Evolutionary conservation across 2,888 invertebrate genomes (phyloP).

Genomic region (Parasteatoda lunata): DNA sequence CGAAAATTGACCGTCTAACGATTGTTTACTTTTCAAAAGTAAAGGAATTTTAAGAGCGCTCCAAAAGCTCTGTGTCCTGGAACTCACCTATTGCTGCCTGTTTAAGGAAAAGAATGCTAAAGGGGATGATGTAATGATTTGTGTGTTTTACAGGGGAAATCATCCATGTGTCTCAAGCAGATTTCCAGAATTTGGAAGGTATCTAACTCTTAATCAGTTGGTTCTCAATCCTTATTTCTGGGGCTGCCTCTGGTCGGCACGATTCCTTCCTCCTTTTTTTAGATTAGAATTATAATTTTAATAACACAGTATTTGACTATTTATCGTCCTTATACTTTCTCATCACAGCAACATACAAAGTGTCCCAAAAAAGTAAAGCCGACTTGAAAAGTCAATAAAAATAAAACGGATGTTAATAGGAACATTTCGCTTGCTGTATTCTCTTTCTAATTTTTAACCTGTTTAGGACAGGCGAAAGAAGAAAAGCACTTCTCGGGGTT

Average conservation of each 20-base stretch:
- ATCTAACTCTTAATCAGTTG: constrained; percentile 56
- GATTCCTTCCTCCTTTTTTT: constrained; percentile 3
- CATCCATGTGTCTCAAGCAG: constrained; percentile 70
- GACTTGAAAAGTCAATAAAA: too few relatives aligned
- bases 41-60: too few relatives aligned
- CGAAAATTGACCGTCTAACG: not conserved
- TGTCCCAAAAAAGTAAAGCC: too few relatives aligned
- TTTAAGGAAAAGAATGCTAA: not conserved
- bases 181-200: constrained; percentile 70
- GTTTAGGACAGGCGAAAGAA: too few relatives aligned
- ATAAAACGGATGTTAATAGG: too few relatives aligned
- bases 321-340: too few relatives aligned
- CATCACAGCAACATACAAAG: too few relatives aligned
- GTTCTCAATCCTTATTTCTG: constrained; percentile 18
- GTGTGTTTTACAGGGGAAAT: constrained; percentile 70
- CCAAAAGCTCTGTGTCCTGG: too few relatives aligned
- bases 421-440: too few relatives aligned
- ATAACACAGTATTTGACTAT: constrained; percentile 17
- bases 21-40: not conserved
- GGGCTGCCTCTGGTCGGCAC: constrained; percentile 28
- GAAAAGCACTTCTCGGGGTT: too few relatives aligned
- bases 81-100: too few relatives aligned
- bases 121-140: constrained; percentile 27
- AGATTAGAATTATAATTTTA: not conserved
- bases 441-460: too few relatives aligned